phyloP scores from a whole-genome alignment of 2,888 invertebrate species.

The Bursaphelenchus okinawaensis region DNA sequence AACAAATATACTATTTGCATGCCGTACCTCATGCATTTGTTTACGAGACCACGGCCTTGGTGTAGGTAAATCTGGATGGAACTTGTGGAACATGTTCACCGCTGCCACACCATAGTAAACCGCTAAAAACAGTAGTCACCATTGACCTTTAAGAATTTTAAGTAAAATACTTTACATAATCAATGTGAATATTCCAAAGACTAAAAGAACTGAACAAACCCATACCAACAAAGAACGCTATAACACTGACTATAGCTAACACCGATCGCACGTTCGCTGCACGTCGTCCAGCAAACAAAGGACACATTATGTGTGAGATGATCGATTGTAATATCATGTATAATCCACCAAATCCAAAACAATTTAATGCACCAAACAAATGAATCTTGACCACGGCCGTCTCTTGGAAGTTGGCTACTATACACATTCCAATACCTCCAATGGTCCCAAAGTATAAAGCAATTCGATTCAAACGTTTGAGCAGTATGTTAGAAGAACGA shows the following conservation, averaged over 20 bases:
- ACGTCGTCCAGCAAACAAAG: slow-evolving; percentile 25
- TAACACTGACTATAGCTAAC: slow-evolving; percentile 28
- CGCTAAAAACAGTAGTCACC: slow-evolving; percentile 40
- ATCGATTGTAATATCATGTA: slow-evolving; percentile 45
- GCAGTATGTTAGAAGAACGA: slow-evolving; percentile 26
- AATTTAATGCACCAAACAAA: slow-evolving; percentile 38
- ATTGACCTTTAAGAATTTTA: not conserved
- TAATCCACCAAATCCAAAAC: slow-evolving; percentile 42
- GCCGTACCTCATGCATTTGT: slow-evolving; percentile 37
- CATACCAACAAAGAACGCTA: slow-evolving; percentile 37
- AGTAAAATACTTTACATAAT: not conserved
- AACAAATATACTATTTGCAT: no score
- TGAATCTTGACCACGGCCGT: slow-evolving; percentile 51
- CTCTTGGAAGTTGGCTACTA: slow-evolving; percentile 57
- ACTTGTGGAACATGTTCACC: slow-evolving; percentile 36
- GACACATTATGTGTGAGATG: slow-evolving; percentile 34
- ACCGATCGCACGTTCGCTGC: slow-evolving; percentile 34
- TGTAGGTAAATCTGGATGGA: slow-evolving; percentile 47
- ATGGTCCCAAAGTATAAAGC: slow-evolving; percentile 35
- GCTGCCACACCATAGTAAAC: slow-evolving; percentile 41
- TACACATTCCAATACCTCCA: slow-evolving; percentile 44
- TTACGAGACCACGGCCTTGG: slow-evolving; percentile 53
- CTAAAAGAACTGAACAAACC: no score
- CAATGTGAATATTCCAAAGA: not conserved
- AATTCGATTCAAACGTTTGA: slow-evolving; percentile 33